These are phyloP conservation scores for Macrotis lagotis DNA, from an alignment of 2,113 vertebrate genomes.

Conservation along the genomic window DNA sequence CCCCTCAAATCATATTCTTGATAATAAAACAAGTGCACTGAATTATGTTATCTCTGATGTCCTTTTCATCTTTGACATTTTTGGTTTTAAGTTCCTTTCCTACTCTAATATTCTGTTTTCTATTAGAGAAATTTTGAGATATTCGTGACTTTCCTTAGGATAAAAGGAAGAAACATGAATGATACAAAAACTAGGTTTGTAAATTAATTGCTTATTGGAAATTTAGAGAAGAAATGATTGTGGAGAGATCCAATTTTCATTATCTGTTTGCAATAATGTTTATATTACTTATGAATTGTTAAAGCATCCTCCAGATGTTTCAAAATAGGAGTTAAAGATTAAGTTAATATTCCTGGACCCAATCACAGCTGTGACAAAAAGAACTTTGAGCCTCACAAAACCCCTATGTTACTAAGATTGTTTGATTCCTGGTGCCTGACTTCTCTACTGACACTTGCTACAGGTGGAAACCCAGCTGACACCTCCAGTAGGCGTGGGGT, in stretches of 20 bases:
- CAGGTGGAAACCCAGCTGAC: slow-evolving; percentile 4
- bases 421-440: not conserved
- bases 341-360: not conserved
- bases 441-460: not conserved
- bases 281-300: slow-evolving; percentile 37
- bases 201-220: not conserved
- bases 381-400: slow-evolving; percentile 12
- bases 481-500: not conserved
- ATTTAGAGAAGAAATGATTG: not conserved
- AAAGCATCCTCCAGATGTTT: not conserved
- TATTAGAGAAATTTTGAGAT: not conserved
- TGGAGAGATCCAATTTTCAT: not conserved
- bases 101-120: not conserved
- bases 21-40: not conserved
- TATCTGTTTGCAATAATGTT: slow-evolving; percentile 6
- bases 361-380: not conserved
- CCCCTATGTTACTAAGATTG: slow-evolving; percentile 51
- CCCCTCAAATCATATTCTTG: not conserved
- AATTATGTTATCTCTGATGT: not conserved
- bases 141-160: not conserved
- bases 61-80: not conserved
- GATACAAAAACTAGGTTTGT: not conserved
- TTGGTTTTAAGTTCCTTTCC: not conserved
- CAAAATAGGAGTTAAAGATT: not conserved
- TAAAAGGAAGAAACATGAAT: not conserved